phyloP scores from a whole-genome alignment of 2,888 invertebrate genomes.

The Drosophila histrio region DNA sequence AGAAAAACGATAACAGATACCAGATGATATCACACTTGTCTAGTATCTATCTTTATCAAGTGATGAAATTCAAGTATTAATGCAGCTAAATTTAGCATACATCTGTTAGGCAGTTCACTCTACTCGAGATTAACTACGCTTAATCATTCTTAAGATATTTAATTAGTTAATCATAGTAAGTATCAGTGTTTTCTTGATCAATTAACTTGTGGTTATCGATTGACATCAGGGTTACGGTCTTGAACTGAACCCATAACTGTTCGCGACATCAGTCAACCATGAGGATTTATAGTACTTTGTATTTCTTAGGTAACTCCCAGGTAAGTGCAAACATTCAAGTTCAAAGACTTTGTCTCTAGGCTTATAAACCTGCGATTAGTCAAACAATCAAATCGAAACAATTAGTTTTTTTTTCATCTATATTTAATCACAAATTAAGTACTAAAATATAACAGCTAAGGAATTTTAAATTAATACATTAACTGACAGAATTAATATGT shows the following conservation, averaged over 20 bases:
- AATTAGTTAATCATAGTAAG: background rate
- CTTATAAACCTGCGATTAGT: slow-evolving; percentile 24
- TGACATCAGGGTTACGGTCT: background rate
- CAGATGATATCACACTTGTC: background rate
- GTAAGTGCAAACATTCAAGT: slow-evolving; percentile 38
- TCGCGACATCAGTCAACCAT: slow-evolving; percentile 35
- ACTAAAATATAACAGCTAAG: background rate
- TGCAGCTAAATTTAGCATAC: background rate
- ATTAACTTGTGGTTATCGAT: slow-evolving; percentile 30
- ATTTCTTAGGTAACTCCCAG: background rate
- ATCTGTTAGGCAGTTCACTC: background rate
- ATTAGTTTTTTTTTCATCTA: background rate
- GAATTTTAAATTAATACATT: background rate
- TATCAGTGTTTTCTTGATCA: background rate
- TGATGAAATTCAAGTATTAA: background rate
- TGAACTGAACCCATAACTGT: slow-evolving; percentile 8
- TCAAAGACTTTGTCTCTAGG: slow-evolving; percentile 45
- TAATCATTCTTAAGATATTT: background rate
- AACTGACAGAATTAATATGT: too few relatives aligned
- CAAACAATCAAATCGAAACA: background rate
- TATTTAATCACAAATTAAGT: background rate
- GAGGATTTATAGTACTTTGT: slow-evolving; percentile 10
- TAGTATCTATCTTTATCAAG: background rate
- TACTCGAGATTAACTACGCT: background rate
- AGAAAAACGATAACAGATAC: slow-evolving; percentile 1